phyloP scores from a whole-genome alignment of 23 tunicate species.

The Halocynthia roretzi region DNA sequence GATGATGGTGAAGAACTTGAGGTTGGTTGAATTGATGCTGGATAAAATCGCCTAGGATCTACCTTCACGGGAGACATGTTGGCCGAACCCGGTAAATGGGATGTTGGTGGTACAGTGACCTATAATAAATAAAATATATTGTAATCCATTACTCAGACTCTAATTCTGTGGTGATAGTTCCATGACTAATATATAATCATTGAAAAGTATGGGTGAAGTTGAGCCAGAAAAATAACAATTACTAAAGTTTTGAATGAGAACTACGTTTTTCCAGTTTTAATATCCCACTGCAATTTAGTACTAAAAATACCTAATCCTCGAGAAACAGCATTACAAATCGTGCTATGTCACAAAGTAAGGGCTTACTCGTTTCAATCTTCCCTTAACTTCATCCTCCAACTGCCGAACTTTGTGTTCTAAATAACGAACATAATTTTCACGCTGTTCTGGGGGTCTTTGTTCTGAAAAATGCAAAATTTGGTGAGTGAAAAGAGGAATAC shows the following conservation, averaged over 20 bases:
- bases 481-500: too few species aligned
- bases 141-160: too few species aligned
- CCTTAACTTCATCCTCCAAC: conserved; percentile 65
- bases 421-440: conserved; percentile 53
- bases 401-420: conserved; percentile 76
- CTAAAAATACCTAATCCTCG: not conserved
- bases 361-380: conserved; percentile 54
- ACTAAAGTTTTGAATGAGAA: too few species aligned
- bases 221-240: too few species aligned
- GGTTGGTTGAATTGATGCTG: conserved; percentile 7
- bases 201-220: too few species aligned
- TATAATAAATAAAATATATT: too few species aligned
- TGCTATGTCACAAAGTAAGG: not conserved
- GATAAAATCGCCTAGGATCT: not conserved
- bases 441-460: not conserved
- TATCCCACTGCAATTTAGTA: too few species aligned
- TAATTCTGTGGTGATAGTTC: too few species aligned
- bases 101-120: conserved; percentile 8
- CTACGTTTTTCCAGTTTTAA: too few species aligned
- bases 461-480: too few species aligned
- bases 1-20: conserved; percentile 21
- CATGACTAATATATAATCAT: too few species aligned
- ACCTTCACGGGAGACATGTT: conserved; percentile 21
- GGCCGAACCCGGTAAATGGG: not conserved
- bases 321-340: not conserved